A percentile compares a stretch with the other conserved stretches of the same genome.
phyloP scores from a whole-genome alignment of 2,113 vertebrate species.

The Malurus melanocephalus region DNA sequence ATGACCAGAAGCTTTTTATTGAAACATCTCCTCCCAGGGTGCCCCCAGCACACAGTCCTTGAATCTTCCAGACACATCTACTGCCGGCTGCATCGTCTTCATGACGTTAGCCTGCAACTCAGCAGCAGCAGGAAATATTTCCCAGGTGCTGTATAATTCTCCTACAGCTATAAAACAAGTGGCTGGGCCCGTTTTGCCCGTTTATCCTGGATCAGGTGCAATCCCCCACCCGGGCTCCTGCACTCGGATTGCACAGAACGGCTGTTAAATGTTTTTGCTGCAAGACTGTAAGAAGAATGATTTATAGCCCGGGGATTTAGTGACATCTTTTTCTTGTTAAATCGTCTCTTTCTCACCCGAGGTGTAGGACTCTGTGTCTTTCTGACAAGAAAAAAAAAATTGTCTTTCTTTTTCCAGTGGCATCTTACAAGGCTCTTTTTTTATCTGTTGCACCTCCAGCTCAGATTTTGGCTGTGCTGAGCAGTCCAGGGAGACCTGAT shows the following conservation, averaged over 20 bases:
- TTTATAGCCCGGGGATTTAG: constrained; percentile 30
- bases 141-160: not conserved
- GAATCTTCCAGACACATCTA: not conserved
- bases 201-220: not conserved
- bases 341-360: not conserved
- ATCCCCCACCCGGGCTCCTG: not conserved
- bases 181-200: not conserved
- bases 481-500: not conserved
- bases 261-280: not conserved
- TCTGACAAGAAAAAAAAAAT: not conserved
- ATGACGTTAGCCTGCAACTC: not conserved
- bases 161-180: not conserved
- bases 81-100: accelerated
- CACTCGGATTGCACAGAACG: accelerated
- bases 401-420: not conserved
- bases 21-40: not conserved
- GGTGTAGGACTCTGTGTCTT: not conserved
- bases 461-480: not conserved
- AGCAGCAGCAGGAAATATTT: not conserved
- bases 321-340: constrained; percentile 37
- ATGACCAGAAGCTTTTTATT: not conserved
- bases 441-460: not conserved
- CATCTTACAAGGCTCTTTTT: not conserved
- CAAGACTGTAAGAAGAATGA: not conserved
- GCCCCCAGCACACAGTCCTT: not conserved